Evolutionary conservation across 1,140 invertebrate genomes (phyloP), one percentile per base, ranked within the genome.

Genomic region (Euglossa dilemma): DNA sequence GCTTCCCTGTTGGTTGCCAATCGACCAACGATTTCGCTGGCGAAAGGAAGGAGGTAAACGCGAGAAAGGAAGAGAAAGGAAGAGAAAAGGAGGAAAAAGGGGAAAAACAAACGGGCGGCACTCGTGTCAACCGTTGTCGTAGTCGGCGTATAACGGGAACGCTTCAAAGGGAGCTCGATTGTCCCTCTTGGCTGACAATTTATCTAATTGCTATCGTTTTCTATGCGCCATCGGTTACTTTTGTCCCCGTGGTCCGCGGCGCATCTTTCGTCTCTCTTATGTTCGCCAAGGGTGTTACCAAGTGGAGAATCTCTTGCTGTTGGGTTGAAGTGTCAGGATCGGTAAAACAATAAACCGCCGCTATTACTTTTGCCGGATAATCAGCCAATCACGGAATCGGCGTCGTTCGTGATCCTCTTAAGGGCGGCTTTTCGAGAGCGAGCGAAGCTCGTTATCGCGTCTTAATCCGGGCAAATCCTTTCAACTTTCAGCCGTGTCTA

Each of bases 381-480:
- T 91, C 88, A 91, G 87, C 87, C 90, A 91, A 91, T 91, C 89
- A 90, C 64, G 74, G 83, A 78, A 82, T 84, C 77, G 82, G 76
- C 69, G 77, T 89, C 80, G 84, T 77, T 85, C 79, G 84, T 89
- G 87, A 89, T 89, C 83, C 86, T 89, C 86, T 89, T 85, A 89
- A 85, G 79, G 82, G 63, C 75, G 82, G 89, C 88, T 89, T 88
- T 84, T 90, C 81, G 85, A 90, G 86, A 84, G 83, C 72, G 79
- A 90, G 79, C 70, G 74, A 79, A 85, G 87, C 91, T 92, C 91
- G 90, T 93, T 93, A 92, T 93, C 92, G 88, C 85, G 76, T 87
- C 91, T 91, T 92, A 92, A 92, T 91, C 89, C 86, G 57, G 80
- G 80, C 87, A 89, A 71, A 93, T 92, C 92, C 91, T 91, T 92